Conservation (phyloP, 2,113 vertebrate species). For the Chlamydotis undulata region DNA sequence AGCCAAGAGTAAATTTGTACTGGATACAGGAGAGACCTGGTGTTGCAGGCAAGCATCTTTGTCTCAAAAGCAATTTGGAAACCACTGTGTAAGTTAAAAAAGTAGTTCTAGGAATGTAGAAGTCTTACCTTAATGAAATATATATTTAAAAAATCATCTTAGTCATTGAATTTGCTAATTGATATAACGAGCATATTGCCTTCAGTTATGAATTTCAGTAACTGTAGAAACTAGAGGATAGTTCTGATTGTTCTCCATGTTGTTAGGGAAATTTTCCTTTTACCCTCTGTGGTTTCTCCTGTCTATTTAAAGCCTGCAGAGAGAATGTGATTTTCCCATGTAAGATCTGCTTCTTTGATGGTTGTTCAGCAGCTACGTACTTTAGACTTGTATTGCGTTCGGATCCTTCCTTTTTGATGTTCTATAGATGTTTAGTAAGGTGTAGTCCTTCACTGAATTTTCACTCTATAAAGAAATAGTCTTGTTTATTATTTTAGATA, state of each 20-base stretch:
- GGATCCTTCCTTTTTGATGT: neutral
- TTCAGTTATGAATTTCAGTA: neutral
- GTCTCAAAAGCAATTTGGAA: neutral
- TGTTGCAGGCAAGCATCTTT: neutral
- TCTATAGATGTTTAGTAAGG: neutral
- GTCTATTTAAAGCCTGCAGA: constrained; percentile 10
- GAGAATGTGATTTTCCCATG: neutral
- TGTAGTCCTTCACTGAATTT: neutral
- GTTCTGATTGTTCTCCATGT: neutral
- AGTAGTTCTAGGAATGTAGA: neutral
- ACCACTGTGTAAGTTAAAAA: neutral
- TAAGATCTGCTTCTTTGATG: neutral
- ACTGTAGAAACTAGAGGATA: neutral
- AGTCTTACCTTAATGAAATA: neutral
- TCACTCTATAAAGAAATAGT: neutral
- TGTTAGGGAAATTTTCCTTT: neutral
- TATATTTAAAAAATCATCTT: neutral
- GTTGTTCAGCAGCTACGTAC: neutral
- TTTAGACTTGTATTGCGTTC: neutral
- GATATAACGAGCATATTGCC: neutral
- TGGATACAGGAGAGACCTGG: neutral
- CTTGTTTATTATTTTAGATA: neutral
- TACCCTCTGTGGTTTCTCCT: neutral
- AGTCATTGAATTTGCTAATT: neutral
- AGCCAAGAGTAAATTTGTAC: neutral